Evolutionary conservation across 2,888 invertebrate genomes (phyloP).

Genomic region (Operophtera brumata): DNA sequence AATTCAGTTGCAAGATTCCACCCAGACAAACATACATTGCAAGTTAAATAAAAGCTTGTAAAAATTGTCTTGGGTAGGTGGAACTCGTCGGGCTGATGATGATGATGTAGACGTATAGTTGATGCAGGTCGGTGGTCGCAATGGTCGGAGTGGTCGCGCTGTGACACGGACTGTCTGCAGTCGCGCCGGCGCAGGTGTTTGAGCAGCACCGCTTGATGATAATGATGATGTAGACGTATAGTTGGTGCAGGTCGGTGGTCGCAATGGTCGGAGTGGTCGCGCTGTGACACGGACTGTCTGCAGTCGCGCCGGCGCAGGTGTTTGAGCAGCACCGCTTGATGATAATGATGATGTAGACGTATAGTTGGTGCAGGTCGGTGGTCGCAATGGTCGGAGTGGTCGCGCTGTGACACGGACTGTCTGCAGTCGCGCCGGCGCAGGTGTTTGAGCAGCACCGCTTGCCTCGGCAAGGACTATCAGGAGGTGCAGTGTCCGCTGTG

Average conservation of each 20-base stretch:
- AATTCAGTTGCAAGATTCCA: too few species aligned
- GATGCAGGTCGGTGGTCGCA: constrained; percentile 88
- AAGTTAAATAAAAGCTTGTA: too few species aligned
- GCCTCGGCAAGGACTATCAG: constrained; percentile 69
- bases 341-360: too few species aligned
- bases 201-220: constrained; percentile 58
- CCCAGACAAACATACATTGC: too few species aligned
- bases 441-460: constrained; percentile 79
- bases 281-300: constrained; percentile 93
- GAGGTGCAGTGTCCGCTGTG: constrained; percentile 68
- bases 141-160: constrained; percentile 96
- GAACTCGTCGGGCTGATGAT: too few species aligned
- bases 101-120: too few species aligned
- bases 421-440: constrained; percentile 89
- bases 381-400: constrained; percentile 95
- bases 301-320: constrained; percentile 92
- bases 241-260: constrained; percentile 89
- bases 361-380: constrained; percentile 82
- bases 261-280: constrained; percentile 94
- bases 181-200: constrained; percentile 89
- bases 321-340: constrained; percentile 62
- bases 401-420: constrained; percentile 93
- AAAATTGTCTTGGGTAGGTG: too few species aligned
- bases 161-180: constrained; percentile 93
- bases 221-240: too few species aligned